Evolutionary conservation across 1,140 invertebrate genomes (phyloP), one percentile per base, ranked within the genome.

Genomic region (Neotoxoptera formosana): DNA sequence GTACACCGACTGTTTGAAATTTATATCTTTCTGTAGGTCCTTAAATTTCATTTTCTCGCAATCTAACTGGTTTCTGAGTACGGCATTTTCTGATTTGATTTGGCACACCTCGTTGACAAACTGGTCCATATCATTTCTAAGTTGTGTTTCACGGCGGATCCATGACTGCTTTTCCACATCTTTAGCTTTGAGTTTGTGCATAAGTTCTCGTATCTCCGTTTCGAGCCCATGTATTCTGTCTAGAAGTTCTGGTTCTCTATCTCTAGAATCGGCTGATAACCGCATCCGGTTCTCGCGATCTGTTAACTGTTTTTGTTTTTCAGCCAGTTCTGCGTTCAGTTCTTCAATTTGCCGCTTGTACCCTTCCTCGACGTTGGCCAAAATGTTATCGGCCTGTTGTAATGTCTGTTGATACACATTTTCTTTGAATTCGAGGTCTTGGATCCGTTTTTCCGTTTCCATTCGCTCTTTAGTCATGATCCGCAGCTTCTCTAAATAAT

Each of bases 371-470:
- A 97, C 96, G 83, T 97, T 96, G 0, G 96, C 96, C 96, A 97
- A 97, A 95, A 97, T 96, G 86, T 97, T 96, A 91, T 97, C 97
- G 3, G 97, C 97, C 93, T 97, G 96, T 94, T 97, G 96, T 94
- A 98, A 95, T 91, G 97, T 97, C 94, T 97, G 96, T 94, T 97
- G 95, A 94, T 97, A 97, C 0, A 97, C 96, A 11, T 96, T 95
- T 94, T 97, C 97, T 90, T 95, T 95, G 23, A 94, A 60, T 94
- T 95, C 94, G 17, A 95, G 94, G 81, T 95, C 95, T 92, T 94
- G 94, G 7, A 95, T 95, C 90, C 94, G 94, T 56, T 94, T 94
- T 34, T 94, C 94, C 56, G 94, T 94, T 67, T 89, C 83, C 90
- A 84, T 94, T 7, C 76, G 83, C 14, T 91, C 87, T 47, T 92